Evolutionary conservation across 2,113 vertebrate genomes (phyloP).

Genomic region (Stegostoma tigrinum): DNA sequence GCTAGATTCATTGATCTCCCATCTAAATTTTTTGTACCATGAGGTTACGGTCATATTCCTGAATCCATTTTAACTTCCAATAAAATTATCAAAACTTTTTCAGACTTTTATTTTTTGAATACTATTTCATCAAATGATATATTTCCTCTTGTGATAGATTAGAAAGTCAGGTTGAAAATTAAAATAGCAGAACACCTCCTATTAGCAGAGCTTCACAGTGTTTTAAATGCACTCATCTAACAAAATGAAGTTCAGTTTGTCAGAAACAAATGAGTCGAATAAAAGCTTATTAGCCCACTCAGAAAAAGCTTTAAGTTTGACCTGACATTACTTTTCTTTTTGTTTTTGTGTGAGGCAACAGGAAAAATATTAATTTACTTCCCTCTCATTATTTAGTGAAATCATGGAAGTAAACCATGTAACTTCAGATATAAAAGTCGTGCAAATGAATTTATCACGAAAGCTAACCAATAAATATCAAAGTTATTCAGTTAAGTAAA

Average conservation of each 20-base stretch:
- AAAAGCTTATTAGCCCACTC: not conserved
- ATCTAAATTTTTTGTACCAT: slow-evolving; percentile 36
- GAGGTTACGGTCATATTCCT: slow-evolving; percentile 41
- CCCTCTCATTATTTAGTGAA: not conserved
- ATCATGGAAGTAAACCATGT: not conserved
- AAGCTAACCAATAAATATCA: not conserved
- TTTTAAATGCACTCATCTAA: not conserved
- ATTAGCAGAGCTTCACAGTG: not conserved
- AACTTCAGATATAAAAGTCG: not conserved
- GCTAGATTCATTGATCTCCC: slow-evolving; percentile 36
- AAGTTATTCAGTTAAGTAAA: not conserved
- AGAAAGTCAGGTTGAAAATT: not conserved
- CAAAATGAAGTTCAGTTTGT: not conserved
- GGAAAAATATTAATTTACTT: not conserved
- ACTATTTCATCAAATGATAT: not conserved
- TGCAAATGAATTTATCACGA: not conserved
- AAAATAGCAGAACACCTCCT: not conserved
- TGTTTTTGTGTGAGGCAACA: not conserved
- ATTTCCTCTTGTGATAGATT: not conserved
- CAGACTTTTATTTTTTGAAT: not conserved
- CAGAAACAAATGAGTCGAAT: not conserved
- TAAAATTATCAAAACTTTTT: not conserved
- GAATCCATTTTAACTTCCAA: slow-evolving; percentile 18
- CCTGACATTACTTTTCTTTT: not conserved
- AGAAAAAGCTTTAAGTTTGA: not conserved